Base-by-base conservation (phyloP, 2,797 vertebrate species). In the Danio aesculapii region DNA sequence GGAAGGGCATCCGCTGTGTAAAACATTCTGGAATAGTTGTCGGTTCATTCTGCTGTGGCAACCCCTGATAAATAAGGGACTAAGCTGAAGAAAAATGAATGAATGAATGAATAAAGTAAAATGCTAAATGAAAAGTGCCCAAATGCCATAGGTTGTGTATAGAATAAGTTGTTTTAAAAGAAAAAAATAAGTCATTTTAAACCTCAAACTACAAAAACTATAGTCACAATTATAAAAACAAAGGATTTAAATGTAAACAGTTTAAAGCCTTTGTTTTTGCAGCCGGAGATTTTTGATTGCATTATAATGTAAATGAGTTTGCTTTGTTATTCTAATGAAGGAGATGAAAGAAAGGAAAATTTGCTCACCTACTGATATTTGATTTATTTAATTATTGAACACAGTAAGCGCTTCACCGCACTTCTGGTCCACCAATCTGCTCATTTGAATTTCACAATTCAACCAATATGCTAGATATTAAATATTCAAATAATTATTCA, bases 251-350 rank as follows among this genome's bases (percentile, higher is more conserved):
- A n/a, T 2, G 30, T 17, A 41, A n/a, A n/a, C 39, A 12, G 8
- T n/a, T 6, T 1, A 53, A 55, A 41, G 50, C 16, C 6, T 70
- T 70, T 43, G 17, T 19, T 67, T 19, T 70, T 70, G 49, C 52
- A 11, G n/a, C 9, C 7, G 50, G 41, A 8, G 41, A 17, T 70
- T 70, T 70, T 70, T 70, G 30, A 6, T 43, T 6, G 11, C 8
- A 55, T 70, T 55, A 13, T 17, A 55, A 55, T 70, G 68, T 17
- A 43, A 13, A 55, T 71, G 1, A 0, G 50, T 17, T 70, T 55
- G 68, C 50, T 55, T 16, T 70, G 50, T 53, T 70, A 43, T 43
- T 53, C 50, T 70, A 52, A 55, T 55, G 50, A 52, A 69, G 13
- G 21, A 53, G 9, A 41, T 7, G 6, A 70, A 70, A 70, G 67